Conservation (phyloP, 1,140 invertebrate species). For the Metopolophium dirhodum region DNA sequence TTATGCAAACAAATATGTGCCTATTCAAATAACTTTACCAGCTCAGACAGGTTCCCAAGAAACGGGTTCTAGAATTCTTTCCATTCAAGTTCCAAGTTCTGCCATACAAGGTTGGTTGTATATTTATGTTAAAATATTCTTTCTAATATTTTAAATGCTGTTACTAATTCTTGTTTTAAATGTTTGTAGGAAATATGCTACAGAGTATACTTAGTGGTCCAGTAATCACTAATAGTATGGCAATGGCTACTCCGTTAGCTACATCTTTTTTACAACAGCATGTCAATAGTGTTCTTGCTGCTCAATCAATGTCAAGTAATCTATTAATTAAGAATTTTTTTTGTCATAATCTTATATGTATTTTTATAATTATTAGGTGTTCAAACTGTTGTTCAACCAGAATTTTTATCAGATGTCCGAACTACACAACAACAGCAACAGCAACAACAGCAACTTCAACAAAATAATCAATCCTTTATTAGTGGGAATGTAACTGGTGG, state of each 20-base stretch:
- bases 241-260: constrained; percentile 77
- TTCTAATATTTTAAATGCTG: background rate
- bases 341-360: background rate
- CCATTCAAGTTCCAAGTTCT: constrained; percentile 84
- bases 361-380: constrained; percentile 22
- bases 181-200: constrained; percentile 67
- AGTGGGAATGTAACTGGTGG: constrained; percentile 46
- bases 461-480: constrained; percentile 52
- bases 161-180: background rate
- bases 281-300: constrained; percentile 79
- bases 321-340: background rate
- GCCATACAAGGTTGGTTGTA: constrained; percentile 70
- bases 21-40: constrained; percentile 72
- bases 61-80: constrained; percentile 74
- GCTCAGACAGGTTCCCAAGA: constrained; percentile 72
- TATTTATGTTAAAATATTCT: background rate
- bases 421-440: constrained; percentile 39
- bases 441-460: constrained; percentile 49
- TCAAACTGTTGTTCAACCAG: constrained; percentile 42
- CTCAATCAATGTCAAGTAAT: constrained; percentile 64
- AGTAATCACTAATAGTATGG: constrained; percentile 84
- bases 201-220: constrained; percentile 78
- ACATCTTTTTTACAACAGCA: constrained; percentile 83
- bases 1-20: constrained; percentile 65
- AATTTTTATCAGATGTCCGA: background rate